Evolutionary conservation across 2,797 vertebrate species (phyloP), one percentile per base, ranked within the genome.

Genomic region (Epinephelus malabaricus): DNA sequence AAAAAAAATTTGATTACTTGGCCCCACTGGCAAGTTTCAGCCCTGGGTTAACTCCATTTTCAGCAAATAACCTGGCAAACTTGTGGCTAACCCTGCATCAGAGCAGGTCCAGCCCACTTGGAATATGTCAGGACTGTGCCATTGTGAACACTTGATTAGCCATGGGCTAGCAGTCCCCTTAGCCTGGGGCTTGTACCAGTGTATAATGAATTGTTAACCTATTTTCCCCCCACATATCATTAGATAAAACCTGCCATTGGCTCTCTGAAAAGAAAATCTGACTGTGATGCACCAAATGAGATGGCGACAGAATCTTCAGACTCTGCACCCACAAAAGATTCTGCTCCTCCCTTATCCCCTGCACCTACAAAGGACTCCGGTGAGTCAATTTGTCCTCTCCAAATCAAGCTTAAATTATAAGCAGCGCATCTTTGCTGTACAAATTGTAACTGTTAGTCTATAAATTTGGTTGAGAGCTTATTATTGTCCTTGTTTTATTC

Each of bases 181-280:
- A 34, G 34, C 34, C 34, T 34, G 34, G 34, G 6, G 34, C 34
- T 8, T 34, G 6, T 34, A 7, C 34, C 34, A 43, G 40, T 43
- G 40, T 43, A 6, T 2, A 13, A 15, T 3, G n/a, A 66, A 27
- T 51, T 51, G 1, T 65, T 45, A 80, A 34, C n/a, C 2, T 49
- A 27, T 55, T 10, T 17, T 21, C 3, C 1, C 0, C 6, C n/a
- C 23, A 63, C 46, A 65, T 23, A 55, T 19, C 15, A 30, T 2
- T 56, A 99, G 98, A 90, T 95, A 56, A 99, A 99, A 87, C 94
- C 96, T 81, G 90, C 93, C 1, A 76, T 95, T 77, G 94, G 96
- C 1, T 94, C 94, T 14, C 88, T 97, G 69, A 99, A 99, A 87
- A 96, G 98, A 74, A 99, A 98, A 90, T 97, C 97, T 7, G 98